Evolutionary conservation across 2,797 vertebrate species (phyloP).

Genomic region (Micromesistius poutassou): DNA sequence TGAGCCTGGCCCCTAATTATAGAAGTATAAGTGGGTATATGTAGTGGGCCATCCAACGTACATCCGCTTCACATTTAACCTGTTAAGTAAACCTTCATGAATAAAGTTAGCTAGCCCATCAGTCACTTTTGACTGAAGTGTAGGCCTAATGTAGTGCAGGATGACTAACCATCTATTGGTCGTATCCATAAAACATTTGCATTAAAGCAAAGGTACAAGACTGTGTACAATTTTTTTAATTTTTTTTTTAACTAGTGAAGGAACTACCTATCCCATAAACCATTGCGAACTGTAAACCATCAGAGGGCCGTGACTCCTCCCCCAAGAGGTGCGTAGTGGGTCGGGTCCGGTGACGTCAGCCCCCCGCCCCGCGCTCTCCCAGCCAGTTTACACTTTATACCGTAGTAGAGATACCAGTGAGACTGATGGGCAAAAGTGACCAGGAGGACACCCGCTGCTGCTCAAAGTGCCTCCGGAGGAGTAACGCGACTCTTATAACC

Average conservation of each 20-base stretch:
- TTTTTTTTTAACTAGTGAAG: too few species aligned
- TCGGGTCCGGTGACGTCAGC: constrained; percentile 16
- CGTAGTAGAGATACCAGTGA: constrained; percentile 66
- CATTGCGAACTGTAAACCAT: too few species aligned
- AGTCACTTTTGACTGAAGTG: neutral
- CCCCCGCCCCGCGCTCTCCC: constrained; percentile 4
- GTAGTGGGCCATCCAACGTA: neutral
- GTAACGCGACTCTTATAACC: neutral
- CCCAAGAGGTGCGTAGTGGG: neutral
- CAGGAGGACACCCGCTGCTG: constrained; percentile 22
- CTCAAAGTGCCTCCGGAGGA: neutral
- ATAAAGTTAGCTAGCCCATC: neutral
- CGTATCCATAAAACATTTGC: too few species aligned
- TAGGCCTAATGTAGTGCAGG: neutral
- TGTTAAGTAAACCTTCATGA: neutral
- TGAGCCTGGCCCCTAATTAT: neutral
- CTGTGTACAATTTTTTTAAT: too few species aligned
- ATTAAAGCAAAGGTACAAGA: too few species aligned
- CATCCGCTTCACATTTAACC: neutral
- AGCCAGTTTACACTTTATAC: neutral
- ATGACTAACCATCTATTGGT: neutral
- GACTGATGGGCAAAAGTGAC: constrained; percentile 38
- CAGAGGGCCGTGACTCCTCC: neutral
- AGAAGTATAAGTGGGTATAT: neutral
- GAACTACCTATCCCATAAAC: too few species aligned